Conservation (phyloP, 2,888 invertebrate genomes). For the Pammene fasciana region DNA sequence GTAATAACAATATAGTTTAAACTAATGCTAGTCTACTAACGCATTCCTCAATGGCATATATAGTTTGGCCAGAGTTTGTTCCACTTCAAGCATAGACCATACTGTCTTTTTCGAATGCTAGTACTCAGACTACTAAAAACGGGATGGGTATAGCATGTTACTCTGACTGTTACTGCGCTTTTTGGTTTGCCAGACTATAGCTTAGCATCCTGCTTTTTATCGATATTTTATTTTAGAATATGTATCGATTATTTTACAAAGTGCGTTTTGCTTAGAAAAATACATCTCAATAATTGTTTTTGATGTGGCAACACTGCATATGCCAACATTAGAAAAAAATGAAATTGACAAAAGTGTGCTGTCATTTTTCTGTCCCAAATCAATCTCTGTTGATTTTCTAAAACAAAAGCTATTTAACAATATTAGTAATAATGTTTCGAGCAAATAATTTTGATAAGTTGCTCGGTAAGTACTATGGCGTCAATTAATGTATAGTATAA, state of each 20-base stretch:
- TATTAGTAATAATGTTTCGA: constrained; percentile 83
- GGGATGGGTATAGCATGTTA: too few relatives aligned
- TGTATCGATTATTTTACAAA: not conserved
- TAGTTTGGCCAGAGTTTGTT: too few relatives aligned
- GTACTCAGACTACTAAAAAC: too few relatives aligned
- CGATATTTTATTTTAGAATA: not conserved
- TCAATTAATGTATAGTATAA: not conserved
- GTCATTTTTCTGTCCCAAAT: constrained; percentile 76
- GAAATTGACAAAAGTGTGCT: constrained; percentile 77
- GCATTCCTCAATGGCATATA: too few relatives aligned
- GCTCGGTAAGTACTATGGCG: constrained; percentile 79
- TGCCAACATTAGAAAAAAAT: constrained; percentile 57
- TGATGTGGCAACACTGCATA: constrained; percentile 21
- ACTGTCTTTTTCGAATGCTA: too few relatives aligned
- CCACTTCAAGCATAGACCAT: too few relatives aligned
- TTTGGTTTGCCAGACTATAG: too few relatives aligned
- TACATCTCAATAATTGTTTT: constrained; percentile 7
- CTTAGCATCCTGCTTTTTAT: too few relatives aligned
- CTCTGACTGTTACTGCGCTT: too few relatives aligned
- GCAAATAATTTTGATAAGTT: constrained; percentile 86
- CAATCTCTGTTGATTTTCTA: constrained; percentile 73
- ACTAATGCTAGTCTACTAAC: too few relatives aligned
- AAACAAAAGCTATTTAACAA: constrained; percentile 64
- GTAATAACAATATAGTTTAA: too few relatives aligned
- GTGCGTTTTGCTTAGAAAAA: constrained; percentile 14